phyloP scores from a whole-genome alignment of 2,888 invertebrate genomes.

The Folsomia candida region DNA sequence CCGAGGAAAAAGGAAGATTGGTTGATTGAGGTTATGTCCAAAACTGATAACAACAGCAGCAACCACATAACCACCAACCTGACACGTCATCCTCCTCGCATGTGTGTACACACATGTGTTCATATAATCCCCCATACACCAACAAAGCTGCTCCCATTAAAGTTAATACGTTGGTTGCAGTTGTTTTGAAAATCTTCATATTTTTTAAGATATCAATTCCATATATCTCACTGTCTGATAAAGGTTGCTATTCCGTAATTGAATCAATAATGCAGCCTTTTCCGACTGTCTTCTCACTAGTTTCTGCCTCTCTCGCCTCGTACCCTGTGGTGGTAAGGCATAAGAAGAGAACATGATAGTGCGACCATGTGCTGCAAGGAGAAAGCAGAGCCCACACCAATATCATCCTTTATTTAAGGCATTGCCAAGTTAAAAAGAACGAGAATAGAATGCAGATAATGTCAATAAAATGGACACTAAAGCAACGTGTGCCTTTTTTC shows the following conservation, averaged over 20 bases:
- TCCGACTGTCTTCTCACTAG: not conserved
- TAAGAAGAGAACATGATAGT: not conserved
- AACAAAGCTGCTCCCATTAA: no score
- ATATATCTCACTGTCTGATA: not conserved
- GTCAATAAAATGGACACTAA: slow-evolving; percentile 23
- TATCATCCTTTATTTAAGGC: not conserved
- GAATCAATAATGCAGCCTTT: not conserved
- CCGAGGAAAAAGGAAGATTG: not conserved
- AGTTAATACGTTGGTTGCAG: not conserved
- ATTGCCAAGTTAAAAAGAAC: slow-evolving; percentile 6
- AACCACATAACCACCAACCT: not conserved
- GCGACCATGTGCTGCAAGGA: not conserved
- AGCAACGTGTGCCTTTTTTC: slow-evolving; percentile 10
- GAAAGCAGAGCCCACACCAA: not conserved
- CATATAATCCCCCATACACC: not conserved
- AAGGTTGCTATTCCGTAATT: not conserved
- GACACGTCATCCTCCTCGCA: not conserved
- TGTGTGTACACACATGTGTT: no score
- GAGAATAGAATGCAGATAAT: slow-evolving; percentile 18
- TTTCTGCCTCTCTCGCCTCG: not conserved
- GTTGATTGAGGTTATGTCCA: not conserved
- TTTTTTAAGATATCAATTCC: not conserved
- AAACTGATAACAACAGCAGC: not conserved
- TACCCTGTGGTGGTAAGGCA: not conserved
- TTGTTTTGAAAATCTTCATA: not conserved